phyloP scores from a whole-genome alignment of 2,888 invertebrate genomes.

The Colletes collaris region DNA sequence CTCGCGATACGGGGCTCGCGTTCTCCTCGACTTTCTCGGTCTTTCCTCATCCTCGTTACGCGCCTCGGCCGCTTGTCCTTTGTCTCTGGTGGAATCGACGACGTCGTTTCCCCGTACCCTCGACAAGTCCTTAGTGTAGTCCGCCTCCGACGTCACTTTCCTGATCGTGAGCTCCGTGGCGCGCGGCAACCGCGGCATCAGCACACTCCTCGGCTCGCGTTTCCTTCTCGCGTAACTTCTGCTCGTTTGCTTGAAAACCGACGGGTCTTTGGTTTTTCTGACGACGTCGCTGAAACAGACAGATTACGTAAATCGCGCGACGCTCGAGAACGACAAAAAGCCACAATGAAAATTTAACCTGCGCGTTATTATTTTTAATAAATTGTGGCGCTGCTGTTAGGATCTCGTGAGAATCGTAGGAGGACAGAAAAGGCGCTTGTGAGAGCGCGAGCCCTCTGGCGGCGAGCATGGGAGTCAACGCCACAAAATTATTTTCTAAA shows the following conservation, averaged over 20 bases:
- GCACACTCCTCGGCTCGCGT: slow-evolving; percentile 16
- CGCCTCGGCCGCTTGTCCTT: slow-evolving; percentile 23
- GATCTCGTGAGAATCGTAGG: too few relatives aligned
- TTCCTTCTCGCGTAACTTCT: slow-evolving; percentile 33
- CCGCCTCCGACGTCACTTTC: slow-evolving; percentile 45
- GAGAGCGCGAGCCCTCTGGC: too few relatives aligned
- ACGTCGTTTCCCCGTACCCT: slow-evolving; percentile 8
- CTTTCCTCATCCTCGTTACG: slow-evolving; percentile 44
- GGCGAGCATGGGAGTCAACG: too few relatives aligned
- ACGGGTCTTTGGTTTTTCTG: not conserved
- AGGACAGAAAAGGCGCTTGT: too few relatives aligned
- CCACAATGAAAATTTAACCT: too few relatives aligned
- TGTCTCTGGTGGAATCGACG: slow-evolving; percentile 30
- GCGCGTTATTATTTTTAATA: too few relatives aligned
- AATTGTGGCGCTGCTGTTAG: too few relatives aligned
- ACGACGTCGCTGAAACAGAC: too few relatives aligned
- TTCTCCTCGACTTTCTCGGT: slow-evolving; percentile 52
- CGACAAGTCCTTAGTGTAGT: slow-evolving; percentile 34
- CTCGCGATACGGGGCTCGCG: slow-evolving; percentile 31
- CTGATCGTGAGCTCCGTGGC: slow-evolving; percentile 70
- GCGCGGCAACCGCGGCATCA: slow-evolving; percentile 66
- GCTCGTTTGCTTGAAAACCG: slow-evolving; percentile 28
- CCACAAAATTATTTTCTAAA: too few relatives aligned
- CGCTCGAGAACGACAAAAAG: too few relatives aligned
- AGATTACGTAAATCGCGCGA: too few relatives aligned